Percentiles rank a stretch among this genome's conserved stretches.
Evolutionary conservation across 2,888 invertebrate genomes (phyloP).

Genomic region (Serripes groenlandicus): DNA sequence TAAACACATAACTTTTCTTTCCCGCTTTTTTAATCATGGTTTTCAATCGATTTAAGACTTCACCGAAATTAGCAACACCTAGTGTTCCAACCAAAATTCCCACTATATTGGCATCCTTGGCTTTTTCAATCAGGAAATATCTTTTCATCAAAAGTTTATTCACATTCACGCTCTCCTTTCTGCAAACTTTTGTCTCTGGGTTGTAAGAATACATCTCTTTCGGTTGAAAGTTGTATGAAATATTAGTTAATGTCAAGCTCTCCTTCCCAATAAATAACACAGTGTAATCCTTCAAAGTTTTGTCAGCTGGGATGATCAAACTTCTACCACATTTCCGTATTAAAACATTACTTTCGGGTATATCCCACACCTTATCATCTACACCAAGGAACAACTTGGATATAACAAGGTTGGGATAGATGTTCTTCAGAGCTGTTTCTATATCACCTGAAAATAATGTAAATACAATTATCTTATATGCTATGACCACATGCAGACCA

Average conservation of each 20-base stretch:
- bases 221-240: slow-evolving; percentile 86
- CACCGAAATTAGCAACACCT: slow-evolving; percentile 91
- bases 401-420: slow-evolving; percentile 44
- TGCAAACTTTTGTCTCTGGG: slow-evolving; percentile 74
- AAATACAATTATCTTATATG: neutral
- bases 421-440: slow-evolving; percentile 13
- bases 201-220: slow-evolving; percentile 85
- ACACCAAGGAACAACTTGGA: slow-evolving; percentile 33
- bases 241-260: slow-evolving; percentile 90
- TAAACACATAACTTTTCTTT: slow-evolving; percentile 96
- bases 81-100: slow-evolving; percentile 97
- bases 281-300: slow-evolving; percentile 87
- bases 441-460: slow-evolving; percentile 47
- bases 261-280: slow-evolving; percentile 91
- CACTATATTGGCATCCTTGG: slow-evolving; percentile 94
- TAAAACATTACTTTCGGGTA: neutral
- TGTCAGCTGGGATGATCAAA: slow-evolving; percentile 62
- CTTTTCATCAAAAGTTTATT: slow-evolving; percentile 92
- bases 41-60: slow-evolving; percentile 92
- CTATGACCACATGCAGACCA: neutral
- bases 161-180: slow-evolving; percentile 77
- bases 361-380: neutral
- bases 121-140: slow-evolving; percentile 94
- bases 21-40: slow-evolving; percentile 91
- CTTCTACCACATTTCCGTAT: slow-evolving; percentile 72